These are phyloP conservation scores for Microcebus lehilahytsara DNA, from an alignment of 2,113 vertebrate species.

Conservation along the genomic window DNA sequence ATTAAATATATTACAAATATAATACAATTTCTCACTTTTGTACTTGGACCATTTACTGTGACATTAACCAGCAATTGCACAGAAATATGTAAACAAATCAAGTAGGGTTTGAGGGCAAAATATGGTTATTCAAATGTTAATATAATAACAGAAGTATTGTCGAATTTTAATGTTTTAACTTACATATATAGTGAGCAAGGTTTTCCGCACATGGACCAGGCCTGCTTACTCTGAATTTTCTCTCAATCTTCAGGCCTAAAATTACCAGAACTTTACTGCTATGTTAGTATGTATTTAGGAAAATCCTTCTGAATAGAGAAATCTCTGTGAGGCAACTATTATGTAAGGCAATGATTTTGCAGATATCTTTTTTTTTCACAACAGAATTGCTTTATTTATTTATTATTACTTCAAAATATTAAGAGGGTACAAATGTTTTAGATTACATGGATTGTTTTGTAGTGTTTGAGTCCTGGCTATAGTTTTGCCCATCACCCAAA, in stretches of 20 bases:
- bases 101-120: neutral
- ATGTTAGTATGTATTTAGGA: neutral
- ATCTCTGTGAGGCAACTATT: too few species aligned
- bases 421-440: too few species aligned
- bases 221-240: neutral
- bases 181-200: neutral
- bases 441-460: too few species aligned
- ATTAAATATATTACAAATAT: neutral
- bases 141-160: neutral
- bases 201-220: neutral
- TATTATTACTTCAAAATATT: too few species aligned
- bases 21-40: neutral
- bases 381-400: too few species aligned
- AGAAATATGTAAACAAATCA: neutral
- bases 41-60: neutral
- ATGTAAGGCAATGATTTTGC: neutral
- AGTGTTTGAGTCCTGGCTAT: too few species aligned
- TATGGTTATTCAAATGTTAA: neutral
- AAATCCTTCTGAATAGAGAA: neutral
- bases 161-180: neutral
- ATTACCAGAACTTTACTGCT: neutral
- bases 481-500: too few species aligned
- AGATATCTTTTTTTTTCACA: neutral
- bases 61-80: neutral
- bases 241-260: neutral